Evolutionary conservation across 2,888 invertebrate species (phyloP).

Genomic region (Ceraclea dissimilis): DNA sequence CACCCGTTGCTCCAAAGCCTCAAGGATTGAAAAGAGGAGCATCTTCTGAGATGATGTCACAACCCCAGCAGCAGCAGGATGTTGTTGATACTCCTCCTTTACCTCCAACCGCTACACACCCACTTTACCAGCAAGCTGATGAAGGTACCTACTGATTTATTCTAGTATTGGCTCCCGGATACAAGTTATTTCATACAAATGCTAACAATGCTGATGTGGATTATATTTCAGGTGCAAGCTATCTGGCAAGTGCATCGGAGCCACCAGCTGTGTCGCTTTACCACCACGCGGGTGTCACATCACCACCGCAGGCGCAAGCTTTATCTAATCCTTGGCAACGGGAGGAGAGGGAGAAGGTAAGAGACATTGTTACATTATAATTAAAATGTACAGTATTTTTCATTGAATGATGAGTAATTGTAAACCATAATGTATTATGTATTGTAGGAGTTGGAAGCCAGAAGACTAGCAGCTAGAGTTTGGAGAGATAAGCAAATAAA

Average conservation of each 20-base stretch:
- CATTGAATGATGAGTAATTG: too few species aligned
- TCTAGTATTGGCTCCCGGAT: too few species aligned
- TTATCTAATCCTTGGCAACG: constrained; percentile 83
- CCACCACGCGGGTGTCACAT: constrained; percentile 41
- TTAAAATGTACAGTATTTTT: too few species aligned
- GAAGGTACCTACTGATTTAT: constrained; percentile 20
- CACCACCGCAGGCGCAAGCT: constrained; percentile 33
- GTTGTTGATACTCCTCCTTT: constrained; percentile 51
- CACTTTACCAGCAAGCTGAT: constrained; percentile 35
- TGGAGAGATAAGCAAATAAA: constrained; percentile 84
- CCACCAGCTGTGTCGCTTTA: constrained; percentile 69
- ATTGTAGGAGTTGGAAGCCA: constrained; percentile 54
- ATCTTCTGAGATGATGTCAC: constrained; percentile 20
- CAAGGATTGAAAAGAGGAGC: constrained; percentile 30
- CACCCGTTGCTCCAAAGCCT: constrained; percentile 53
- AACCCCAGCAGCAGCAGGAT: constrained; percentile 6
- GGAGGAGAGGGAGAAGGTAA: constrained; percentile 77
- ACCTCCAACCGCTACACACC: constrained; percentile 65
- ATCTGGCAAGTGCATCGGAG: constrained; percentile 66
- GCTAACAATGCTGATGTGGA: background rate
- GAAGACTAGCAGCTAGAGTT: constrained; percentile 66
- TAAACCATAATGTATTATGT: background rate
- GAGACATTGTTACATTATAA: background rate
- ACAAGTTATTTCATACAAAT: background rate
- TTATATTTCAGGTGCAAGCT: constrained; percentile 32